Base-by-base conservation (phyloP, 1,140 invertebrate genomes). In the Ostrea denselamellosa region DNA sequence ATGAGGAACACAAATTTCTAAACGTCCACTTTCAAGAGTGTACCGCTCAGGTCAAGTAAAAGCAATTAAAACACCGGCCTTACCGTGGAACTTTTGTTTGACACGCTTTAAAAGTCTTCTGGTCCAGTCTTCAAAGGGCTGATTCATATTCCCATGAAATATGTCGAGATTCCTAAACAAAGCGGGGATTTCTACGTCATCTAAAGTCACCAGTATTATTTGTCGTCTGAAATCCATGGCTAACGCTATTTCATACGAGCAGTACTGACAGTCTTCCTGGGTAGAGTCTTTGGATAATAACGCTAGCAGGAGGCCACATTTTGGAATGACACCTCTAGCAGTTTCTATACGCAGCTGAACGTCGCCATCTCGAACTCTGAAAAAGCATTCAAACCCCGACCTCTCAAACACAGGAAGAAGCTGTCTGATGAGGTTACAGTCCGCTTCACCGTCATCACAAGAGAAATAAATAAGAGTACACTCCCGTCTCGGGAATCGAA, bases 291-390 rank as follows among this genome's bases (percentile, higher is more conserved):
- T 51, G 8, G 82, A 53, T 8, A n/a, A 19, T 17, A 83, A 53
- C 14, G 82, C 82, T 17, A 83, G 19, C 2, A 83, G 5, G 0
- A 83, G 19, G 2, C 52, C 9, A 52, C 82, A 51, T 25, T 51
- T 83, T 52, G 82, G 82, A 52, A 83, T 83, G 4, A 51, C 17
- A 52, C 52, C 2, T 83, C 82, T 83, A n/a, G 82, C 82, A n/a
- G 44, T 83, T n/a, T 83, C 82, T 10, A 53, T 52, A 17, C 82
- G 82, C 7, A 83, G 82, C 44, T 54, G 17, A 53, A 83, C 82
- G 3, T 83, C 82, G 4, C 82, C 82, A 54, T 83, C 82, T 17
- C 82, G 44, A 10, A n/a, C 44, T 34, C 82, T 83, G 3, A n/a
- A 54, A 52, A 83, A 54, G n/a, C 82, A 83, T 5, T 14, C 19